Conservation (phyloP, 2,888 invertebrate species). For the Spisula subtruncata region DNA sequence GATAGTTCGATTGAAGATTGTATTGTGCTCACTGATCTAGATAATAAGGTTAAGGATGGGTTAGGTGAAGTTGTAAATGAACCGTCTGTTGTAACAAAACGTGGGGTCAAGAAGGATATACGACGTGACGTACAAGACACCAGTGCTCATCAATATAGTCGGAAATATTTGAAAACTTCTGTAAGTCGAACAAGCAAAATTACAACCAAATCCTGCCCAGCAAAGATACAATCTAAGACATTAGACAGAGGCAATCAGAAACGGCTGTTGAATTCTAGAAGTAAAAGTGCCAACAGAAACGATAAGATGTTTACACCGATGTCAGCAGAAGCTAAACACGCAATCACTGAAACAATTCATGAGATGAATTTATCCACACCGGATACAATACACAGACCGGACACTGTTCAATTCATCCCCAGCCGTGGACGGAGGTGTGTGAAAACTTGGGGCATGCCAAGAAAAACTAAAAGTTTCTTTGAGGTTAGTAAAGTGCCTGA, state of each 20-base stretch:
- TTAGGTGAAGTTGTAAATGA: background rate
- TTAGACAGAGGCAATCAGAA: slow-evolving; percentile 38
- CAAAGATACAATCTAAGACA: slow-evolving; percentile 66
- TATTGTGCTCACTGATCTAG: background rate
- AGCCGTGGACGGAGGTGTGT: slow-evolving; percentile 56
- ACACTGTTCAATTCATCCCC: slow-evolving; percentile 50
- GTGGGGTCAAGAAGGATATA: background rate
- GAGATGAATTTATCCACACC: slow-evolving; percentile 72
- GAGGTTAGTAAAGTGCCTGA: slow-evolving; percentile 51
- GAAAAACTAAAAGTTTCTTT: slow-evolving; percentile 40
- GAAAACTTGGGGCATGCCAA: slow-evolving; percentile 51
- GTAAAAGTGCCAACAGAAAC: slow-evolving; percentile 70
- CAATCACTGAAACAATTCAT: slow-evolving; percentile 79
- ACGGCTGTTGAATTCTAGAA: slow-evolving; percentile 53
- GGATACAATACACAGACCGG: slow-evolving; percentile 11
- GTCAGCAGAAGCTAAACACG: slow-evolving; percentile 82
- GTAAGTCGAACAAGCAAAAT: slow-evolving; percentile 72
- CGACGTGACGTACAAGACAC: background rate
- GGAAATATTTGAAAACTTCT: slow-evolving; percentile 69
- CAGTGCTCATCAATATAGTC: background rate
- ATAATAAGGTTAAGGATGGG: background rate
- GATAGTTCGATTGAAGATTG: background rate
- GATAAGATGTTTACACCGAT: slow-evolving; percentile 77
- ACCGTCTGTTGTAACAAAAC: background rate
- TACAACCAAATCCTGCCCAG: slow-evolving; percentile 76